These are phyloP conservation scores for Anthoscopus minutus DNA, from an alignment of 2,113 vertebrate species.

Conservation along the genomic window DNA sequence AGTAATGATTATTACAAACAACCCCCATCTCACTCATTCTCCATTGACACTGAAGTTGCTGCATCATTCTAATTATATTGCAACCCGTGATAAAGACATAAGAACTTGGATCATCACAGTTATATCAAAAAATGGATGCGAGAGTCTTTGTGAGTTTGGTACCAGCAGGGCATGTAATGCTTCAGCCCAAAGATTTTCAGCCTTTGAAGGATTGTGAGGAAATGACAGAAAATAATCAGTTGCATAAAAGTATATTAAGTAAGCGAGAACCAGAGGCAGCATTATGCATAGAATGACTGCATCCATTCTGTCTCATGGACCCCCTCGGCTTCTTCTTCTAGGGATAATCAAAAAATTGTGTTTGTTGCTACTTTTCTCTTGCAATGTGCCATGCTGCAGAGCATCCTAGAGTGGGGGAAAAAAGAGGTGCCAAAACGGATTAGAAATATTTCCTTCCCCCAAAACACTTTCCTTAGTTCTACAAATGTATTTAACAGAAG, in stretches of 20 bases:
- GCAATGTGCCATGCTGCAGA: neutral
- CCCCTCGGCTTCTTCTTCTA: neutral
- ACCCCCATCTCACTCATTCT: neutral
- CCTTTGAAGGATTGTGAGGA: neutral
- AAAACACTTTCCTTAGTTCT: neutral
- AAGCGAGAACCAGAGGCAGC: neutral
- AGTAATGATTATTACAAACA: neutral
- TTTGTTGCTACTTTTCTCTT: neutral
- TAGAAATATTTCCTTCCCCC: neutral
- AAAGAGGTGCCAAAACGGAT: neutral
- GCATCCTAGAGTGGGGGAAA: accelerated
- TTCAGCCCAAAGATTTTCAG: neutral
- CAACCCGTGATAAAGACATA: neutral
- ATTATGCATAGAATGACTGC: neutral
- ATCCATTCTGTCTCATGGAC: neutral
- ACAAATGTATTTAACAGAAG: neutral
- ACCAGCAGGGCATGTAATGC: neutral
- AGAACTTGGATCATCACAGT: neutral
- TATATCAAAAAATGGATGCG: neutral
- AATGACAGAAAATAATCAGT: neutral
- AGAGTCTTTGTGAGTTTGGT: neutral
- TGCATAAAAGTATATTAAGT: neutral
- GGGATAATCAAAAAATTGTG: neutral
- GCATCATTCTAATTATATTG: neutral
- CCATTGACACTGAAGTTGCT: neutral